A percentile compares a stretch with the other conserved stretches of the same genome.
These are phyloP conservation scores for Pseudomyrmex gracilis DNA, from an alignment of 1,140 invertebrate genomes.

Conservation along the genomic window DNA sequence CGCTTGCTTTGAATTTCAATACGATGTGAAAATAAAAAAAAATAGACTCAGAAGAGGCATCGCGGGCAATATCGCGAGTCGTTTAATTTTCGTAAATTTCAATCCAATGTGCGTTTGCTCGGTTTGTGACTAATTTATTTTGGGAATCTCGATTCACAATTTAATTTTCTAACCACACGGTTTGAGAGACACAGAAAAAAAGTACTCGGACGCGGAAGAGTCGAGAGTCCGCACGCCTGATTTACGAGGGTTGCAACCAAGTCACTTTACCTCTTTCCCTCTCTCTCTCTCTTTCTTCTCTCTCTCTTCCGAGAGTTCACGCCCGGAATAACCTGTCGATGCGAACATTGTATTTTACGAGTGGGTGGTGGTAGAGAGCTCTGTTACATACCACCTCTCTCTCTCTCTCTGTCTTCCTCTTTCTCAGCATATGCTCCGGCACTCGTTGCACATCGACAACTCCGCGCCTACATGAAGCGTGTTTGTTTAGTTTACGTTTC, in stretches of 20 bases:
- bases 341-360: slow-evolving; percentile 46
- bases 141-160: background rate
- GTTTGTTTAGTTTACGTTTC: slow-evolving; percentile 61
- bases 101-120: background rate
- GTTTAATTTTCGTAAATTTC: too few relatives aligned
- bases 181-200: background rate
- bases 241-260: background rate
- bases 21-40: background rate
- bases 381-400: slow-evolving; percentile 34
- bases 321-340: slow-evolving; percentile 27
- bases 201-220: background rate
- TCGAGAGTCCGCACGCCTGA: background rate
- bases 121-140: background rate
- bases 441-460: slow-evolving; percentile 10
- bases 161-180: background rate
- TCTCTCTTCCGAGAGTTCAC: slow-evolving; percentile 4
- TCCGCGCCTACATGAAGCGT: slow-evolving; percentile 40
- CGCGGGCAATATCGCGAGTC: too few relatives aligned
- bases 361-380: slow-evolving; percentile 54
- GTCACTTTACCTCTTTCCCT: background rate
- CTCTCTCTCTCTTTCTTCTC: too few relatives aligned
- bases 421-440: slow-evolving; percentile 1
- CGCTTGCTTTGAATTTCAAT: background rate
- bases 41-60: too few relatives aligned
- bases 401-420: background rate